Percentiles rank a stretch among this genome's conserved stretches.
These are phyloP conservation scores for Eurosta solidaginis DNA, from an alignment of 1,140 invertebrate genomes.

Conservation along the genomic window DNA sequence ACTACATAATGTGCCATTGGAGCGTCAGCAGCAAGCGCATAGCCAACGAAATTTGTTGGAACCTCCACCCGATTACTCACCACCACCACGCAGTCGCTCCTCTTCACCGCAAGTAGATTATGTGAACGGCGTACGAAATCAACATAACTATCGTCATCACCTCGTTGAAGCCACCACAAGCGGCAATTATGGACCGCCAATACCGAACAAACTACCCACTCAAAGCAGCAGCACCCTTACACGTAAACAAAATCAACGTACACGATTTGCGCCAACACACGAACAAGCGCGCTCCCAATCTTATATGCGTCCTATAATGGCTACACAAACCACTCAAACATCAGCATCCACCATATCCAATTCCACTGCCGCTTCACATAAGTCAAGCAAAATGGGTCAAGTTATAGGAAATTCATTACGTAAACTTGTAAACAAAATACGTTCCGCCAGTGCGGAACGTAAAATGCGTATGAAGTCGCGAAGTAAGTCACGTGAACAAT, in stretches of 20 bases:
- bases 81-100: conserved; percentile 64
- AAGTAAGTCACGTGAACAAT: conserved; percentile 57
- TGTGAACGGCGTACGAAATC: conserved; percentile 31
- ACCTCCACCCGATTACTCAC: conserved; percentile 73
- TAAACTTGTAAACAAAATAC: conserved; percentile 76
- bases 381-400: conserved; percentile 60
- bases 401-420: conserved; percentile 74
- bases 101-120: conserved; percentile 59
- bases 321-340: conserved; percentile 39
- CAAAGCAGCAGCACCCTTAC: conserved; percentile 43
- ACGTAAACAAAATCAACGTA: conserved; percentile 70
- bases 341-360: conserved; percentile 38
- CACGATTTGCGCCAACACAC: conserved; percentile 67
- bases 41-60: conserved; percentile 50
- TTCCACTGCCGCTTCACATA: conserved; percentile 45
- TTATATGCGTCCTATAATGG: conserved; percentile 37
- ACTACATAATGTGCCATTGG: conserved; percentile 31
- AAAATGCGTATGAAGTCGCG: conserved; percentile 66
- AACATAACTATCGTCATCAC: conserved; percentile 55
- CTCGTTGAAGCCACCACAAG: background rate
- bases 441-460: conserved; percentile 74
- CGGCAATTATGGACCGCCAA: conserved; percentile 19
- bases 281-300: conserved; percentile 62
- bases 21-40: conserved; percentile 16
- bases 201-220: background rate